These are phyloP conservation scores for Drosophila kanekoi DNA, from an alignment of 2,888 invertebrate genomes.

Conservation along the genomic window DNA sequence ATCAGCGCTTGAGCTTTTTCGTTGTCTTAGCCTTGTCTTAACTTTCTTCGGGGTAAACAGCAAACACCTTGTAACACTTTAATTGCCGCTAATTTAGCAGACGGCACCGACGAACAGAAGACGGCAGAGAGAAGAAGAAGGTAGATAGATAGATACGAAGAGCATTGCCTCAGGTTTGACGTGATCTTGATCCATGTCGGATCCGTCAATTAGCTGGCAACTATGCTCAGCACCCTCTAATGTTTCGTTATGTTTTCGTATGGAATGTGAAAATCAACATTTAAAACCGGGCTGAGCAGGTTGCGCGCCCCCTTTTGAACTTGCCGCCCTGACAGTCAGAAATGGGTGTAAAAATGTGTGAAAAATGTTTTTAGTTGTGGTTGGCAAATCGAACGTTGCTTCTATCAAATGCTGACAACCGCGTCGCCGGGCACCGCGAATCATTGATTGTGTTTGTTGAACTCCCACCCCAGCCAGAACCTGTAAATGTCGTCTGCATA, in stretches of 20 bases:
- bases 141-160: conserved; percentile 15
- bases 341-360: conserved; percentile 18
- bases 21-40: conserved; percentile 26
- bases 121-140: not conserved
- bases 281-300: conserved; percentile 14
- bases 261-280: conserved; percentile 26
- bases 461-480: too few species aligned
- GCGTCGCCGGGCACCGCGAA: conserved; percentile 66
- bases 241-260: conserved; percentile 26
- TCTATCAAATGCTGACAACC: conserved; percentile 73
- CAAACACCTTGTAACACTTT: conserved; percentile 75
- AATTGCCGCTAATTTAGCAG: conserved; percentile 71
- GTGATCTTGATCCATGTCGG: conserved; percentile 57
- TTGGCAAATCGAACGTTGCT: conserved; percentile 40
- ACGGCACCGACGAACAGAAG: conserved; percentile 15
- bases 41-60: conserved; percentile 64
- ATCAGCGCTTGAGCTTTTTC: conserved; percentile 4
- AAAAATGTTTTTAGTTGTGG: conserved; percentile 19
- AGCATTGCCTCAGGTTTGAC: conserved; percentile 35
- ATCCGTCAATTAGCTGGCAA: conserved; percentile 60
- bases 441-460: conserved; percentile 68
- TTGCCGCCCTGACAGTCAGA: conserved; percentile 5
- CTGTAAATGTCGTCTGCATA: conserved; percentile 14
- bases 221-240: conserved; percentile 55
- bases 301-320: conserved; percentile 7